Evolutionary conservation across 35 echinoderm and acorn worm species (phyloP).

Genomic region (Apostichopus parvimensis): DNA sequence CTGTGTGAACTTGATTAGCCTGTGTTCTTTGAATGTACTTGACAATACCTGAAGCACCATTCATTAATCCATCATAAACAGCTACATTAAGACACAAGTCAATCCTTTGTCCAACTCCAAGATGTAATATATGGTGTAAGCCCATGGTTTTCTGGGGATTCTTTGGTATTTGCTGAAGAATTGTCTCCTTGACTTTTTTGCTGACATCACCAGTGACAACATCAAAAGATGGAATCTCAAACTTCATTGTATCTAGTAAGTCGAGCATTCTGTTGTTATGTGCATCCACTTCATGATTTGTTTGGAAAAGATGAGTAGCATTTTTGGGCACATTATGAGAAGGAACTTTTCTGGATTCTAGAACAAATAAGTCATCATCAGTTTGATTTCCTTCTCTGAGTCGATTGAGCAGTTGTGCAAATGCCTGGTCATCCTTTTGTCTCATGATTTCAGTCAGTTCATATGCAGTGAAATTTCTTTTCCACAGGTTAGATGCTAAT

Average conservation of each 20-base stretch:
- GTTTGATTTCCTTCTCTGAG: slow-evolving; percentile 56
- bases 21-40: slow-evolving; percentile 25
- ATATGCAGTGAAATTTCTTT: slow-evolving; percentile 47
- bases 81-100: slow-evolving; percentile 44
- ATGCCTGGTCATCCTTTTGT: slow-evolving; percentile 64
- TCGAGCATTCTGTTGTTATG: slow-evolving; percentile 30
- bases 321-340: not conserved
- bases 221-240: slow-evolving; percentile 9
- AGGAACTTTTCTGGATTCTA: not conserved
- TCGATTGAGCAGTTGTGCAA: slow-evolving; percentile 51
- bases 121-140: not conserved
- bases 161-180: slow-evolving; percentile 12
- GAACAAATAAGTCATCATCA: not conserved
- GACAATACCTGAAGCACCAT: slow-evolving; percentile 57
- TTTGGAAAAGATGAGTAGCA: slow-evolving; percentile 54
- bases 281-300: slow-evolving; percentile 50
- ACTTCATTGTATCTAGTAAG: slow-evolving; percentile 16
- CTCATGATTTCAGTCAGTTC: slow-evolving; percentile 70
- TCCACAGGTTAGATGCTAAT: slow-evolving; percentile 55
- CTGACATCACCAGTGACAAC: slow-evolving; percentile 49
- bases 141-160: slow-evolving; percentile 51
- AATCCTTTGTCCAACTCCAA: slow-evolving; percentile 47
- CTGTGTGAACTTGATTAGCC: not conserved
- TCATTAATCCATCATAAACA: slow-evolving; percentile 61
- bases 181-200: slow-evolving; percentile 28